Percentiles rank a stretch among this genome's conserved stretches.
Conservation (phyloP, 2,113 vertebrate species). For the Glaucidium brasilianum region DNA sequence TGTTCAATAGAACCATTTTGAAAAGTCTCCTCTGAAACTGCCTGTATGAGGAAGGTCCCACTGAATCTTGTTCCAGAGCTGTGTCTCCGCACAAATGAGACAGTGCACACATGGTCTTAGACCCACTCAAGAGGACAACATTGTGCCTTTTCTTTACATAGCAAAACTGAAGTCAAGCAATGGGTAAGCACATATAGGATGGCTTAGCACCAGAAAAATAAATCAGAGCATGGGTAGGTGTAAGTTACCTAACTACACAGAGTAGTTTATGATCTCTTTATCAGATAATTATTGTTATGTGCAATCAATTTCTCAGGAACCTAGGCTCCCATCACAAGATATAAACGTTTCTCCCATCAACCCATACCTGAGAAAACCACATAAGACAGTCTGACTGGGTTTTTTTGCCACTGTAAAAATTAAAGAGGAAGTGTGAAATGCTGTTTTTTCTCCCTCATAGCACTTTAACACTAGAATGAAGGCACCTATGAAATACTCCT, state of each 20-base stretch:
- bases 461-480: background rate
- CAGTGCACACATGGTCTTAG: background rate
- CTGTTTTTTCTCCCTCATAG: background rate
- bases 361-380: background rate
- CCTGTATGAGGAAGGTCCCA: fast-evolving
- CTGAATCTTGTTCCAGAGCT: background rate
- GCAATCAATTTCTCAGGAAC: fast-evolving
- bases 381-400: background rate
- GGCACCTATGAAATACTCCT: background rate
- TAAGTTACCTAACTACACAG: background rate
- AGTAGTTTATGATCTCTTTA: background rate
- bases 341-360: background rate
- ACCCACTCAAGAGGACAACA: background rate
- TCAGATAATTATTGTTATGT: background rate
- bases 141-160: background rate
- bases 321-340: background rate
- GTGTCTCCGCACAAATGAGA: background rate
- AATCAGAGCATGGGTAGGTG: background rate
- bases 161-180: background rate
- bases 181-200: background rate
- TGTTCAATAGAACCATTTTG: background rate
- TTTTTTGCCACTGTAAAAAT: background rate
- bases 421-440: background rate
- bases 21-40: background rate
- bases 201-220: background rate